A percentile compares a stretch with the other conserved stretches of the same genome.
These are phyloP conservation scores for Aegypius monachus DNA, from an alignment of 2,113 vertebrate species.

Conservation along the genomic window DNA sequence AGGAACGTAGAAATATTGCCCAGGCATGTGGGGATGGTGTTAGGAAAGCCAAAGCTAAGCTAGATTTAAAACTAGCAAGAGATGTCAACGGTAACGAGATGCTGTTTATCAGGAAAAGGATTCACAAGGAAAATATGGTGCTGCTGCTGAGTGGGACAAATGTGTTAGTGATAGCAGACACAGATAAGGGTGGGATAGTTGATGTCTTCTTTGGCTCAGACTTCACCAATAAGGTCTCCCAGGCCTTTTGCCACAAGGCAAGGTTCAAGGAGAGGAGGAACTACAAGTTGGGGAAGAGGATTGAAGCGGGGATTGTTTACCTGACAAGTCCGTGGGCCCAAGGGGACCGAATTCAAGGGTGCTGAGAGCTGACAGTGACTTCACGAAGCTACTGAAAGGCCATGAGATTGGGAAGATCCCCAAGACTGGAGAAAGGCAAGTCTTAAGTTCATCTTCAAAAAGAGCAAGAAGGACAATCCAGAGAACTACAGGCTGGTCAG, in stretches of 20 bases:
- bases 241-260: background rate
- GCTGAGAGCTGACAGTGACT: background rate
- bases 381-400: background rate
- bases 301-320: background rate
- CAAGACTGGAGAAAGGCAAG: background rate
- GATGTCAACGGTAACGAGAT: fast-evolving
- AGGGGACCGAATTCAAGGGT: background rate
- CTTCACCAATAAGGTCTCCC: background rate
- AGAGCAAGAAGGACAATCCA: background rate
- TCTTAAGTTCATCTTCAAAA: background rate
- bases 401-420: background rate
- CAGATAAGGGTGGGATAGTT: background rate
- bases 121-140: fast-evolving
- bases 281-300: background rate
- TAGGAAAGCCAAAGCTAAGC: background rate
- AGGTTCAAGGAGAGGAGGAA: background rate
- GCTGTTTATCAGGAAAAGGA: background rate
- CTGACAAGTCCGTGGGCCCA: background rate
- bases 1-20: background rate
- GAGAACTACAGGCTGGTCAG: background rate
- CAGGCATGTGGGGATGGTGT: background rate
- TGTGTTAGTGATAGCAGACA: background rate
- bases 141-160: background rate
- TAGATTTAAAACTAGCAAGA: background rate
- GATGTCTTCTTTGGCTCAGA: fast-evolving